Evolutionary conservation across 2,797 vertebrate species (phyloP).

Genomic region (Cossypha heuglini): DNA sequence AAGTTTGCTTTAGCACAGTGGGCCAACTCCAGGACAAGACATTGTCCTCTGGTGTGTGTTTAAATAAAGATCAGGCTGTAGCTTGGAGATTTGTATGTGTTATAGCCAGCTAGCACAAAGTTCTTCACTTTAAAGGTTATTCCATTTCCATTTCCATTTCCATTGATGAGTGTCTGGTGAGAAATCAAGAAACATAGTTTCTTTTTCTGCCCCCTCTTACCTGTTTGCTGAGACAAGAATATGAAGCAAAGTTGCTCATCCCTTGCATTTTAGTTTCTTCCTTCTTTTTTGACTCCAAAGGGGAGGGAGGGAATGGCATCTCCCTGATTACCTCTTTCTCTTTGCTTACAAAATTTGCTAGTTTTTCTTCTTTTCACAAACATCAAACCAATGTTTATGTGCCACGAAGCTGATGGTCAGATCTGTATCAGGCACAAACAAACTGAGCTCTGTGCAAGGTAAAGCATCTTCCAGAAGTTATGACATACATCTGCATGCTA

Average conservation of each 20-base stretch:
- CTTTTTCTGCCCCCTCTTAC: background rate
- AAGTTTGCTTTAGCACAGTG: background rate
- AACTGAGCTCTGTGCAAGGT: background rate
- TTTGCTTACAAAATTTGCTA: background rate
- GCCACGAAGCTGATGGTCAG: background rate
- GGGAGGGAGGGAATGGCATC: background rate
- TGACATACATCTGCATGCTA: accelerated
- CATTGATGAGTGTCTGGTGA: background rate
- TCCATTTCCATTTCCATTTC: background rate
- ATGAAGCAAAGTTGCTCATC: background rate
- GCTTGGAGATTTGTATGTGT: background rate
- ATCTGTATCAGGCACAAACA: background rate
- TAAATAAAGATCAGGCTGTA: background rate
- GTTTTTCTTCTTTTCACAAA: background rate
- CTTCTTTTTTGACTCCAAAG: background rate
- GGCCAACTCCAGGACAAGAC: background rate
- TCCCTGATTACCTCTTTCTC: background rate
- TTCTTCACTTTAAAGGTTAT: background rate
- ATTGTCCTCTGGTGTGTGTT: background rate
- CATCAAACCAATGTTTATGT: background rate
- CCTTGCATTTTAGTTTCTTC: background rate
- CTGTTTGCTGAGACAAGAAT: background rate
- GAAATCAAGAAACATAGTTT: background rate
- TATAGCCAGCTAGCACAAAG: background rate
- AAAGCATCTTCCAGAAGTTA: background rate